phyloP scores from a whole-genome alignment of 2,113 vertebrate genomes.

The Antechinus stuartii region DNA sequence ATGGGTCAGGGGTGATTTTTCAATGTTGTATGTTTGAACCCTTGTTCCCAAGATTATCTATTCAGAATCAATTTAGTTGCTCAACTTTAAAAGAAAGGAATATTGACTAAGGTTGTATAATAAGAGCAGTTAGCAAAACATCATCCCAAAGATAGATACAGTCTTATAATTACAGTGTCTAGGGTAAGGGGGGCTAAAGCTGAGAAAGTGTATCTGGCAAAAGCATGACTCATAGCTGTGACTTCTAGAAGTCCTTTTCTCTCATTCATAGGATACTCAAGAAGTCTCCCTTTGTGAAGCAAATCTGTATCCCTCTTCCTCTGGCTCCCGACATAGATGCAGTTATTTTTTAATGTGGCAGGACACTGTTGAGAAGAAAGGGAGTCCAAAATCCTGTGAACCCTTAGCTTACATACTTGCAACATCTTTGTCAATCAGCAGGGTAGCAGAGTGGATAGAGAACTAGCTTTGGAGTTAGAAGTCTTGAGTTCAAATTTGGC shows the following conservation, averaged over 20 bases:
- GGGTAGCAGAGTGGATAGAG: background rate
- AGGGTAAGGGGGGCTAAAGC: background rate
- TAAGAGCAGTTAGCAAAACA: background rate
- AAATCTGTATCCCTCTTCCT: background rate
- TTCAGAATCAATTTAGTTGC: background rate
- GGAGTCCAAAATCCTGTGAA: background rate
- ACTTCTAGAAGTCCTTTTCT: background rate
- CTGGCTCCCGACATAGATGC: background rate
- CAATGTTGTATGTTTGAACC: background rate
- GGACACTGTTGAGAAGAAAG: background rate
- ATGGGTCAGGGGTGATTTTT: background rate
- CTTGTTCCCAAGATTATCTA: background rate
- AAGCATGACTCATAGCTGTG: background rate
- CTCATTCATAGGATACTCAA: background rate
- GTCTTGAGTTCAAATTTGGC: background rate
- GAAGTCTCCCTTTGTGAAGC: background rate
- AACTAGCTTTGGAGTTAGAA: background rate
- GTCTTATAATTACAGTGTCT: background rate
- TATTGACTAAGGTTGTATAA: background rate
- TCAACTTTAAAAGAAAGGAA: background rate
- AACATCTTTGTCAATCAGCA: background rate
- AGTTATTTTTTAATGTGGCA: background rate
- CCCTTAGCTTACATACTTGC: background rate
- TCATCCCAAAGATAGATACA: background rate
- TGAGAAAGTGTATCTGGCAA: background rate